phyloP scores from a whole-genome alignment of 2,888 invertebrate genomes.

The Apotomis betuletana region DNA sequence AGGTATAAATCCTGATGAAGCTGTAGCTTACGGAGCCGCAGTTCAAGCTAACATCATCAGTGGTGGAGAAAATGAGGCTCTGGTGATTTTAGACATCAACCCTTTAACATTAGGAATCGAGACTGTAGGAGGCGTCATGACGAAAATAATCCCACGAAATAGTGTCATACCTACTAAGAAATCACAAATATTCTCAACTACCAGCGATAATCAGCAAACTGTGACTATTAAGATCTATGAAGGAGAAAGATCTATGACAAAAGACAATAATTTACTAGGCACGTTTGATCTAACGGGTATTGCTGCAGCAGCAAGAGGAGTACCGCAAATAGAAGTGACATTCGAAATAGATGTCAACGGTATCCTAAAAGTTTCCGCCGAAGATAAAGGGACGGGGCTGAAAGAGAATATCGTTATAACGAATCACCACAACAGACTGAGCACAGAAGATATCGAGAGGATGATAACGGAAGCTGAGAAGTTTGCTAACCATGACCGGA shows the following conservation, averaged over 20 bases:
- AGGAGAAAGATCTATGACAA: slow-evolving; percentile 99
- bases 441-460: slow-evolving; percentile 98
- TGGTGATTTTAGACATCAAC: slow-evolving; percentile 98
- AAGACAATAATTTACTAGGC: slow-evolving; percentile 99
- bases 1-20: slow-evolving; percentile 99
- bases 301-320: slow-evolving; percentile 96
- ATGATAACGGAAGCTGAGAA: slow-evolving; percentile 99
- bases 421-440: slow-evolving; percentile 98
- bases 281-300: slow-evolving; percentile 99
- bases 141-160: slow-evolving; percentile 98
- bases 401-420: slow-evolving; percentile 99
- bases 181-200: slow-evolving; percentile 99
- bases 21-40: slow-evolving; percentile 99
- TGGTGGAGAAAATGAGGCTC: slow-evolving; percentile 97
- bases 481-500: slow-evolving; percentile 99
- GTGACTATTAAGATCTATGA: slow-evolving; percentile 99
- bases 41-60: slow-evolving; percentile 99
- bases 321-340: slow-evolving; percentile 97
- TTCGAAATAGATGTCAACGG: slow-evolving; percentile 98
- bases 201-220: slow-evolving; percentile 99
- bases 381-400: slow-evolving; percentile 99
- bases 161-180: slow-evolving; percentile 99
- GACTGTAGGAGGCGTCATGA: slow-evolving; percentile 99
- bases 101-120: slow-evolving; percentile 99
- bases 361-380: slow-evolving; percentile 97